phyloP scores from a whole-genome alignment of 2,113 vertebrate species.

The Promerops cafer region DNA sequence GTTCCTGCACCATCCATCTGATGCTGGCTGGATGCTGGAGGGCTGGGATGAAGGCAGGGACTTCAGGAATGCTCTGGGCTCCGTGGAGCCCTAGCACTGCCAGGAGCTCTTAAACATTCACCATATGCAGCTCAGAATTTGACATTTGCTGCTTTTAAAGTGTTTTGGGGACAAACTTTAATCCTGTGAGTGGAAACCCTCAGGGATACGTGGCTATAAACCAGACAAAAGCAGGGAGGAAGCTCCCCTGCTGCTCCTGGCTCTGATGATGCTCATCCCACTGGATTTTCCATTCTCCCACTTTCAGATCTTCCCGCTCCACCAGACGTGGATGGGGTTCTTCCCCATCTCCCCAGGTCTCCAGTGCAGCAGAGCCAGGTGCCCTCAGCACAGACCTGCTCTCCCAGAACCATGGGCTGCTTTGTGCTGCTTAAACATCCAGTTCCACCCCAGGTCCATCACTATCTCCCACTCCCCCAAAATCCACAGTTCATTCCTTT shows the following conservation, averaged over 20 bases:
- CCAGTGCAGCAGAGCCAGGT: background rate
- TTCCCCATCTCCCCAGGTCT: background rate
- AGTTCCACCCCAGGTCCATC: background rate
- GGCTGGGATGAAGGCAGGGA: background rate
- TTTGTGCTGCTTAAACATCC: background rate
- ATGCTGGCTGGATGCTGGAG: background rate
- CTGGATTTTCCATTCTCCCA: background rate
- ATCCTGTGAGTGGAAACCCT: background rate
- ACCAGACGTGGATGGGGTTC: background rate
- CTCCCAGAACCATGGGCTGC: background rate
- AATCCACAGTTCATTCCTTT: background rate
- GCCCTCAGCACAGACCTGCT: background rate
- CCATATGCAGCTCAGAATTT: fast-evolving
- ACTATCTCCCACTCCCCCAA: background rate
- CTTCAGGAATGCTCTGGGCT: background rate
- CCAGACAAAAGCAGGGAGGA: background rate
- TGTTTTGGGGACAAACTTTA: background rate
- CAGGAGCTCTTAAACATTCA: fast-evolving
- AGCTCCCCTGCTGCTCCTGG: background rate
- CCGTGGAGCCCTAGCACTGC: background rate
- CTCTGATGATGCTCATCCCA: background rate
- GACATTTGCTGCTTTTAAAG: background rate
- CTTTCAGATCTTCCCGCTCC: background rate
- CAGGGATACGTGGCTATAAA: background rate
- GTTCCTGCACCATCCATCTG: background rate